Conservation (phyloP, 23 tunicate genomes). For the Ascidia mentula region DNA sequence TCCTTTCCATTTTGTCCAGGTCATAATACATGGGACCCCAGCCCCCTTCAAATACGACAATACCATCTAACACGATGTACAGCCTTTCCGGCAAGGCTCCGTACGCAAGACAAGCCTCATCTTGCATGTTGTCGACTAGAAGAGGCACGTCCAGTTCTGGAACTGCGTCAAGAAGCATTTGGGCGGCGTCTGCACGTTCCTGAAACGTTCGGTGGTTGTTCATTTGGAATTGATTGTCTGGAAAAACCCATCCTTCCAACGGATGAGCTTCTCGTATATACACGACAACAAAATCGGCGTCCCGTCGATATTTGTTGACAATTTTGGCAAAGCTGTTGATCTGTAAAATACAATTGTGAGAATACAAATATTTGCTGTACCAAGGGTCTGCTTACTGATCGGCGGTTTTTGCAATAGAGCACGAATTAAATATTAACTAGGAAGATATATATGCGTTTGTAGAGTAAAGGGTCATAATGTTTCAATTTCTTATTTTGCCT, state of each 20-base stretch:
- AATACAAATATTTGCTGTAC: too few relatives aligned
- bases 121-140: constrained; percentile 29
- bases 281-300: constrained; percentile 46
- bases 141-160: constrained; percentile 27
- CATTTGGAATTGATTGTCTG: constrained; percentile 22
- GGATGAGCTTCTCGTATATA: constrained; percentile 65
- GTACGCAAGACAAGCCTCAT: constrained; percentile 52
- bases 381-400: too few relatives aligned
- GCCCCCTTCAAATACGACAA: constrained; percentile 25
- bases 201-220: constrained; percentile 15
- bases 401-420: too few relatives aligned
- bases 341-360: too few relatives aligned
- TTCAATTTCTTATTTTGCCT: too few relatives aligned
- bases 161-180: constrained; percentile 21
- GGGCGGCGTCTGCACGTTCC: constrained; percentile 32
- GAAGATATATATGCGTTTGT: too few relatives aligned
- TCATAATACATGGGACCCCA: constrained; percentile 22
- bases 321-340: constrained; percentile 26
- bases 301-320: constrained; percentile 19
- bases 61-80: constrained; percentile 34
- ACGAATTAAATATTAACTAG: too few relatives aligned
- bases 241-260: constrained; percentile 23
- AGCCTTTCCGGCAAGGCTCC: constrained; percentile 59
- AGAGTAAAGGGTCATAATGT: too few relatives aligned
- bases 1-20: constrained; percentile 32